Base-by-base conservation (phyloP, 2,797 vertebrate species). In the Notoglanidium macrostoma region DNA sequence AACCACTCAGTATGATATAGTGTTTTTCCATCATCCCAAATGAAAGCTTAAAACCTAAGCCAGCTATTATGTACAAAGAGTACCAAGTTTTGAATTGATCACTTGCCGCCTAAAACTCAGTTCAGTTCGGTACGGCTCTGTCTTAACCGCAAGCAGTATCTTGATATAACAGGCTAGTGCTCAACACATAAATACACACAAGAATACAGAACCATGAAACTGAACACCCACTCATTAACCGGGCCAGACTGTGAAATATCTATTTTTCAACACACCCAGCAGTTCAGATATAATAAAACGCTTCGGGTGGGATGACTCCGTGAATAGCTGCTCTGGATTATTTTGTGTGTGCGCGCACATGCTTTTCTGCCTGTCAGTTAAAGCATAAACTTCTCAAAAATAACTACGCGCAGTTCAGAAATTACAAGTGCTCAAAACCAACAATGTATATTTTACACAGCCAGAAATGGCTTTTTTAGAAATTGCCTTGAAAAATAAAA, bases 201-300 rank as follows among this genome's bases (percentile, higher is more conserved):
- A 93, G 70, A 94, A 95, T 92, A 93, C 93, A 91, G 94, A 92
- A 92, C 92, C 94, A 91, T 92, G 90, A 93, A 91, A 91, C 93
- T 91, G 90, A 92, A 93, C 89, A 96, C 93, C 94, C 94, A 94
- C 93, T 96, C 95, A 96, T 96, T 96, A 96, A 93, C 89, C 93
- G 90, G 91, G 94, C 94, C 95, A 96, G 96, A 96, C 96, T 95
- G 95, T 94, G 94, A 95, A 95, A 93, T 94, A 95, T 95, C 95
- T 95, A 95, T 94, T 96, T 96, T 96, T 94, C 95, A 95, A 94
- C 95, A 95, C 95, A 96, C 95, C 95, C 95, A 96, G 95, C 94
- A 96, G 95, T 96, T 96, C 94, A 89, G 93, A 95, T 93, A 95
- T 95, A 96, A 96, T 95, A 95, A 95, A 96, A 96, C 93, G 93